Base-by-base conservation (phyloP, 2,888 invertebrate genomes). In the Nineta flava region DNA sequence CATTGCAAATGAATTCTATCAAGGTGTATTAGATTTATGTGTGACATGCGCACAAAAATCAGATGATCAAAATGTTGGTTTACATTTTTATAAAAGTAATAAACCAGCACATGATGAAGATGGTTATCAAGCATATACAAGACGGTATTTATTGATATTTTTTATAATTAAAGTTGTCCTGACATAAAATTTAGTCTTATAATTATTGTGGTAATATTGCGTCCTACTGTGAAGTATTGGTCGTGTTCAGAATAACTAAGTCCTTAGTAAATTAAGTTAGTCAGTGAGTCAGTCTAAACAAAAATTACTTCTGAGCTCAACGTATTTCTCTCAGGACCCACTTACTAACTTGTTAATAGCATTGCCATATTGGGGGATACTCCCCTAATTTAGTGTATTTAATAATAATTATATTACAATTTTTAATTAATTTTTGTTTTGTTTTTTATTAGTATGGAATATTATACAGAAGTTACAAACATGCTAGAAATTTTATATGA, bases 21-120 rank as follows among this genome's bases (percentile, higher is more conserved):
- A 83, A 19, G 93, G 93, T 1, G 85, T 96, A 2, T 83, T 95
- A 10, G 92, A 96, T 57, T 66, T 97, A 21, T 86, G 90, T 58
- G 75, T 86, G 2, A 78, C 83, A 9, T 88, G 90, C 61, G 94
- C 94, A 0, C 73, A 76, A 47, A 87, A 85, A 64, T 68, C 86
- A n/a, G 97, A 97, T 67, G 87, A 92, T 0, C 85, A 90, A 57
- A 83, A 87, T 59, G 76, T 87, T 51, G 96, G 88, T 0, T 68
- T 88, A 41, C 87, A 91, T 66, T 94, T 80, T 65, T 94, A 93
- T 65, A 80, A 81, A 61, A 87, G 83, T 58, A 84, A 83, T 50
- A 87, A 88, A 59, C 86, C 84, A 0, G 68, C 75, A 1, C 87
- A 87, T 54, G 93, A 94, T 65, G 76, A 83, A 50, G 87, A 90